Evolutionary conservation across 2,888 invertebrate genomes (phyloP).

Genomic region (Callyntrura guangdongensis): DNA sequence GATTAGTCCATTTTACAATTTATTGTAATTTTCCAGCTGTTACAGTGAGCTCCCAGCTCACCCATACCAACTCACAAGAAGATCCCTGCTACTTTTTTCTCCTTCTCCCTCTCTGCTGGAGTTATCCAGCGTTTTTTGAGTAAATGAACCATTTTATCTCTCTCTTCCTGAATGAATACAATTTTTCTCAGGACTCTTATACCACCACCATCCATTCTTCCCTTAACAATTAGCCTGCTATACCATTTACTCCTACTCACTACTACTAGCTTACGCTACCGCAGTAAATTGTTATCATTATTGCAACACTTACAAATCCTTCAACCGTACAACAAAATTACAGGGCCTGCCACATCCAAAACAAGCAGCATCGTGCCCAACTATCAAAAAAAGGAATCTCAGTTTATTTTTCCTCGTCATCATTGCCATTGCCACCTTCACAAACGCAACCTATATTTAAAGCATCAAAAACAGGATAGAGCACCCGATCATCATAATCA

Average conservation of each 20-base stretch:
- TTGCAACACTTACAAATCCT: conserved; percentile 69
- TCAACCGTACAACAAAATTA: conserved; percentile 32
- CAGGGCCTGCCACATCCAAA: not conserved
- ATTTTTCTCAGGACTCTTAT: conserved; percentile 34
- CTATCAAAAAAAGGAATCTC: not conserved
- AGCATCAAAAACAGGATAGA: conserved; percentile 55
- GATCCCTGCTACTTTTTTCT: not conserved
- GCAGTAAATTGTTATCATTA: conserved; percentile 71
- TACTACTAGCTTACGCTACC: not conserved
- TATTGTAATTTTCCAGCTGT: conserved; percentile 39
- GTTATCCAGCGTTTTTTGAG: conserved; percentile 38
- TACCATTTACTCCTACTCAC: conserved; percentile 4
- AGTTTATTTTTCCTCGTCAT: no score
- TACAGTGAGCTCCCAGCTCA: not conserved
- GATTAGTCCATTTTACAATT: conserved; percentile 24
- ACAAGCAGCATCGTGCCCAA: not conserved
- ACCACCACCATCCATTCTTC: conserved; percentile 53
- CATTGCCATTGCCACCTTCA: conserved; percentile 51
- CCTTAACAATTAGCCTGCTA: conserved; percentile 65
- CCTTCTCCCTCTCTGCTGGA: conserved; percentile 24
- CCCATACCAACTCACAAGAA: not conserved
- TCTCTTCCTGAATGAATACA: not conserved
- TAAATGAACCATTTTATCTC: conserved; percentile 72
- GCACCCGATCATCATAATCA: conserved; percentile 10
- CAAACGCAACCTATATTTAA: conserved; percentile 58